Conservation (phyloP, 2,113 vertebrate species). For the Dromas ardeola region DNA sequence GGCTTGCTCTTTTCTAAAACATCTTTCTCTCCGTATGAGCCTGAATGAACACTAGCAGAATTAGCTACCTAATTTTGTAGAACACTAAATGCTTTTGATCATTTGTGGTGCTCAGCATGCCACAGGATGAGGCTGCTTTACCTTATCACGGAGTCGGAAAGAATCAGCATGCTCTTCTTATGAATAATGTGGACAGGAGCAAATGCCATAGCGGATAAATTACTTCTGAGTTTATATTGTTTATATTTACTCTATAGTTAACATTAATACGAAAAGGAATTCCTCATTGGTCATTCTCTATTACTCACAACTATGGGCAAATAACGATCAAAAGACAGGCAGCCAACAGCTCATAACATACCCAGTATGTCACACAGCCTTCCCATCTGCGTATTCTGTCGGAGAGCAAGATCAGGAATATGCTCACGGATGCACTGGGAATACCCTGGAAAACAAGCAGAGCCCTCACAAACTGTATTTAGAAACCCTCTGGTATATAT, state of each 20-base stretch:
- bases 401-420: slow-evolving; percentile 72
- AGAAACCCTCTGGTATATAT: neutral
- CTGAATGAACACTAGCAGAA: neutral
- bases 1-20: neutral
- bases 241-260: neutral
- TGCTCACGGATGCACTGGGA: slow-evolving; percentile 67
- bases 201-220: neutral
- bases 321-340: neutral
- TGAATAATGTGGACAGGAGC: neutral
- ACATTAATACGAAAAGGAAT: neutral
- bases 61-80: neutral
- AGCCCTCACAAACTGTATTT: neutral
- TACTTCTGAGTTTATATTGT: neutral
- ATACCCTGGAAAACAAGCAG: slow-evolving; percentile 78
- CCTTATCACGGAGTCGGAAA: neutral
- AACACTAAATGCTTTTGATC: neutral
- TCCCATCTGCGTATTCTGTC: slow-evolving; percentile 87
- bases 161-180: neutral
- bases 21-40: neutral
- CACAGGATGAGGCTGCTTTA: neutral
- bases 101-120: neutral
- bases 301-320: neutral
- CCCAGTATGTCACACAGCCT: slow-evolving; percentile 87
- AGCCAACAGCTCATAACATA: slow-evolving; percentile 46
- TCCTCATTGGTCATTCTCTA: neutral